Conservation (phyloP, 2,113 vertebrate genomes). For the Hydrochoerus hydrochaeris region DNA sequence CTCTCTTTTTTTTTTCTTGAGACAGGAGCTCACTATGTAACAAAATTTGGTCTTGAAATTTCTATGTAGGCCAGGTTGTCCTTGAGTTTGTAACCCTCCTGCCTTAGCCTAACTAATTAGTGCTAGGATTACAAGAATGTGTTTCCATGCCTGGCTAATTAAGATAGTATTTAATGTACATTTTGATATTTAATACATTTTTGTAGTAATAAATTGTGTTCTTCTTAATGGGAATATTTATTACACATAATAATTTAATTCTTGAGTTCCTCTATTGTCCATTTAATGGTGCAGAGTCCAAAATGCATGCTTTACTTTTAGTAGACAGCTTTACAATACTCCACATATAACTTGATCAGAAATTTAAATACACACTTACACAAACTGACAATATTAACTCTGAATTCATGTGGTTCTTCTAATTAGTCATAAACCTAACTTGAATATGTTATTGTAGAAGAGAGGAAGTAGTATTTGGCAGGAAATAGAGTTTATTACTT, state of each 20-base stretch:
- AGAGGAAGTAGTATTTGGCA: slow-evolving; percentile 33
- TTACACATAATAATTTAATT: neutral
- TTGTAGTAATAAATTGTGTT: neutral
- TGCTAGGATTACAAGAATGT: neutral
- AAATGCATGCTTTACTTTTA: slow-evolving; percentile 37
- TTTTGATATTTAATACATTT: neutral
- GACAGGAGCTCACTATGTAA: neutral
- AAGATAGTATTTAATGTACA: neutral
- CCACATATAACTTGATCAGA: slow-evolving; percentile 27
- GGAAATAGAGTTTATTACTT: slow-evolving; percentile 59
- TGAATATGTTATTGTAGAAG: slow-evolving; percentile 29
- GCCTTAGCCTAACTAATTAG: neutral
- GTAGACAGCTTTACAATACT: slow-evolving; percentile 13
- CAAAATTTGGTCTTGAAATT: neutral
- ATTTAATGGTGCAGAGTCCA: slow-evolving; percentile 44
- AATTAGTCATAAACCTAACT: slow-evolving; percentile 57
- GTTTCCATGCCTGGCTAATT: neutral
- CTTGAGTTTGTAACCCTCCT: neutral
- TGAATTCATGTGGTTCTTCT: slow-evolving; percentile 46
- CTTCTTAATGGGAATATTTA: slow-evolving; percentile 19
- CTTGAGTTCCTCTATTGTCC: neutral
- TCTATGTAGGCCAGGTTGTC: neutral
- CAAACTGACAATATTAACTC: slow-evolving; percentile 64
- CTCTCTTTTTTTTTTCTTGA: neutral
- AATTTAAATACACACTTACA: slow-evolving; percentile 54